These are phyloP conservation scores for Caenorhabditis uteleia DNA, from an alignment of 2,888 invertebrate species.

Conservation along the genomic window DNA sequence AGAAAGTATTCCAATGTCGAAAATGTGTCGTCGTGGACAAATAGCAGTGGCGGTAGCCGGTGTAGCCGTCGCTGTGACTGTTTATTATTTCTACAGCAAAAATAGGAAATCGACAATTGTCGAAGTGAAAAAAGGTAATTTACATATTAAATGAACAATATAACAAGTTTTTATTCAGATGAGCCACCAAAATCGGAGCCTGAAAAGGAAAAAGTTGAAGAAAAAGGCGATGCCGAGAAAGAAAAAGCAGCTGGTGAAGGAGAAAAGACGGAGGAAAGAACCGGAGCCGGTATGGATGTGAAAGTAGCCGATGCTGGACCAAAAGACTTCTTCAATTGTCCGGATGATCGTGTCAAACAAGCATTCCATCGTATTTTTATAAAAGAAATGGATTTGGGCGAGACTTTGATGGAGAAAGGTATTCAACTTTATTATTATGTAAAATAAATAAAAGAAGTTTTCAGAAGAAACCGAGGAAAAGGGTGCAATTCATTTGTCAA, in stretches of 20 bases:
- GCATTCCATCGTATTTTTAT: conserved; percentile 22
- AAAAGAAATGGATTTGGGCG: conserved; percentile 29
- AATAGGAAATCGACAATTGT: too few relatives aligned
- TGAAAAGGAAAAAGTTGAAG: too few relatives aligned
- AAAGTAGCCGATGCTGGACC: not conserved
- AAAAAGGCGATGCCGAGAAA: too few relatives aligned
- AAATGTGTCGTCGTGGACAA: too few relatives aligned
- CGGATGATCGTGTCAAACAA: conserved; percentile 14
- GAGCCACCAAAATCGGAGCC: too few relatives aligned
- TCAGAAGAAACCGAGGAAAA: conserved; percentile 74
- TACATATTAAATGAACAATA: too few relatives aligned
- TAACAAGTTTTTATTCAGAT: too few relatives aligned
- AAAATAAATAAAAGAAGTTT: not conserved
- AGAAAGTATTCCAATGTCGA: too few relatives aligned
- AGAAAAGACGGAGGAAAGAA: conserved; percentile 8
- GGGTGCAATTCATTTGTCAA: conserved; percentile 93
- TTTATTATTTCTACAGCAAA: too few relatives aligned
- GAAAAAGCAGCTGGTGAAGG: not conserved
- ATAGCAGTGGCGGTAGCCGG: too few relatives aligned
- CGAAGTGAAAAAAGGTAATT: too few relatives aligned
- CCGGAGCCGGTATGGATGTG: not conserved
- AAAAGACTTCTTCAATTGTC: conserved; percentile 13
- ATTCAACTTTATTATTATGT: not conserved
- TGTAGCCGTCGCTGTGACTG: too few relatives aligned
- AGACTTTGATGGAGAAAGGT: conserved; percentile 15